Evolutionary conservation across 1,140 invertebrate genomes (phyloP).

Genomic region (Drosophila bifasciata): DNA sequence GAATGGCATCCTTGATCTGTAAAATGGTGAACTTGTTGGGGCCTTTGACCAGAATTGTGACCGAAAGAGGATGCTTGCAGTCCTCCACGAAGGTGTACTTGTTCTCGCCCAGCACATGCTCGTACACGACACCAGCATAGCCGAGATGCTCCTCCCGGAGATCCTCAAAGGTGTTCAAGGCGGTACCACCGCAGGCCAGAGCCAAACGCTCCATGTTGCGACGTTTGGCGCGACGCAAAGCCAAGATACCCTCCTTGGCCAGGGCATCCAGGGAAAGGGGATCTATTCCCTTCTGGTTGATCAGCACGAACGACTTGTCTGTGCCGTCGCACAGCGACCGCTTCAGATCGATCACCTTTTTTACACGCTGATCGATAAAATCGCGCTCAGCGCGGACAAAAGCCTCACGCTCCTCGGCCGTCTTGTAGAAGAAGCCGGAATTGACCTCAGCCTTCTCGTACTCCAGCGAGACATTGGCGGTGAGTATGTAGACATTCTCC

Average conservation of each 20-base stretch:
- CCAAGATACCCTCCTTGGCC: constrained; percentile 98
- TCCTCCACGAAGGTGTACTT: constrained; percentile 99
- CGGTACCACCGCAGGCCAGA: constrained; percentile 96
- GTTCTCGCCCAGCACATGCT: constrained; percentile 97
- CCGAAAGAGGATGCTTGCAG: constrained; percentile 96
- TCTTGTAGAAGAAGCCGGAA: constrained; percentile 99
- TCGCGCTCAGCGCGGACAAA: constrained; percentile 96
- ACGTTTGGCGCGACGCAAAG: constrained; percentile 97
- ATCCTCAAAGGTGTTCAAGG: constrained; percentile 98
- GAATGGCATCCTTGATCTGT: constrained; percentile 98
- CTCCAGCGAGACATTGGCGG: constrained; percentile 98
- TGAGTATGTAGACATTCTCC: constrained; percentile 97
- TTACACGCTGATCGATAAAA: constrained; percentile 97
- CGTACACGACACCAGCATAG: constrained; percentile 97
- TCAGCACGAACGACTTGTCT: constrained; percentile 96
- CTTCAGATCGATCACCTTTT: constrained; percentile 98
- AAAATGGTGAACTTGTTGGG: constrained; percentile 97
- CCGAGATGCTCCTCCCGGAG: constrained; percentile 94
- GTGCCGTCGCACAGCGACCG: constrained; percentile 95
- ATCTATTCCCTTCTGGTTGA: constrained; percentile 99
- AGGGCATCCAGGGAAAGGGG: constrained; percentile 98
- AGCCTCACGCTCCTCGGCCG: constrained; percentile 97
- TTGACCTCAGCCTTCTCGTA: constrained; percentile 99
- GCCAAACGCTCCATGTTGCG: constrained; percentile 99
- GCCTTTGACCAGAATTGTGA: constrained; percentile 97